Evolutionary conservation across 2,113 vertebrate species (phyloP), one percentile per base, ranked within the genome.

Genomic region (Chaetura pelagica): DNA sequence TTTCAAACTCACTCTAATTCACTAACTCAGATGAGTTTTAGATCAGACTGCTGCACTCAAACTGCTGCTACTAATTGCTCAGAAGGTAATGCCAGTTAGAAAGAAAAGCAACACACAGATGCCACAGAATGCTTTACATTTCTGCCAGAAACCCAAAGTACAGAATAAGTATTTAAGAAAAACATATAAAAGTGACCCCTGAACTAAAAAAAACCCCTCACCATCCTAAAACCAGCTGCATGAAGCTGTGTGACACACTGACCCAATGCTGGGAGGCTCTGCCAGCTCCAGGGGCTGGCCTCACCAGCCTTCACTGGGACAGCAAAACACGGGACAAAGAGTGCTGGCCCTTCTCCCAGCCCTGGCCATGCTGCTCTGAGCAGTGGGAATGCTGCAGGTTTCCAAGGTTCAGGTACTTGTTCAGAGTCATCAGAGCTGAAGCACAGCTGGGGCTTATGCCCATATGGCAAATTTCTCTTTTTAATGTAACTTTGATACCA

Each of bases 401-500:
- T 57, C 87, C 21, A 49, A 84, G 64, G 11, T 59, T 8, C 79
- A 21, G 22, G 75, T 66, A 54, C 68, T 67, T n/a, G 20, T 57
- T 58, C 61, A 59, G 57, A 84, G 76, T 34, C 88, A 62, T 26
- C 26, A 11, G 48, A 95, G 73, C 61, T 40, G 75, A 66, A 64
- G 77, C 61, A 57, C 64, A 93, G 91, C 74, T 71, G 38, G 84
- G 68, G 63, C 73, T 93, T 40, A 49, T 32, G 32, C 64, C 72
- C 54, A 68, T 62, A 94, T 52, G 54, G 61, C 42, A 74, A 58
- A 84, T 74, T 93, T 80, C 85, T 86, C 87, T 96, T 66, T 93
- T 80, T 77, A 87, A 68, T 80, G 76, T 57, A 94, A 76, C 93
- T 87, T 27, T 87, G 80, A 96, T 93, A 96, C 58, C 5, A 2